phyloP scores from a whole-genome alignment of 2,113 vertebrate genomes.

The Gallinago media region DNA sequence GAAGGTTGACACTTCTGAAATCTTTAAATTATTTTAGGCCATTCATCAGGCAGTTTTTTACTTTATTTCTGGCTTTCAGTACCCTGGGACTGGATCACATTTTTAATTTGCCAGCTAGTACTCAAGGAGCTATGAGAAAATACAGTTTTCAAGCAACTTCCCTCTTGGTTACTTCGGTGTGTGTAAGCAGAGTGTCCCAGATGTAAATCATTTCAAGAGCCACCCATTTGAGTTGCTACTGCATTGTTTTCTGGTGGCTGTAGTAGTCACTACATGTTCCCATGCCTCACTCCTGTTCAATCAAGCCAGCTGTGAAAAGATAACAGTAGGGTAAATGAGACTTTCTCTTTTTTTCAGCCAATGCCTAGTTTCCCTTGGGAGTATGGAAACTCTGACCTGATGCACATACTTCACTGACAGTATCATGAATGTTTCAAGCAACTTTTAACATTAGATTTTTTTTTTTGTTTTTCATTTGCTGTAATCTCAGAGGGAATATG shows the following conservation, averaged over 20 bases:
- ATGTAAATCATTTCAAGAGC: not conserved
- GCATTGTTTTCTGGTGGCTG: not conserved
- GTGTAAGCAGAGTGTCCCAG: not conserved
- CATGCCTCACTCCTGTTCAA: not conserved
- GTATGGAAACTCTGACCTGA: slow-evolving; percentile 47
- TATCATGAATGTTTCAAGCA: not conserved
- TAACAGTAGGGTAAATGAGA: not conserved
- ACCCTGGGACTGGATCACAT: not conserved
- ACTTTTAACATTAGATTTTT: not conserved
- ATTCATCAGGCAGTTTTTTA: not conserved
- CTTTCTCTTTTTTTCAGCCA: not conserved
- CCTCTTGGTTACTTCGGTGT: not conserved
- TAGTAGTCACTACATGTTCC: not conserved
- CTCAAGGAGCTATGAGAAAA: not conserved
- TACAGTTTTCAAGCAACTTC: not conserved
- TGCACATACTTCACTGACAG: not conserved
- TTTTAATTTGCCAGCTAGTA: not conserved
- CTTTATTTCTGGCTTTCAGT: not conserved
- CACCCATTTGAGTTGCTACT: not conserved
- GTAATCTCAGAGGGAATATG: slow-evolving; percentile 42
- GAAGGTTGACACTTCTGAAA: not conserved
- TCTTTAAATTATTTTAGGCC: not conserved
- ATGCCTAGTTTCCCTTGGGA: not conserved
- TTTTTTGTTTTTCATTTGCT: not conserved
- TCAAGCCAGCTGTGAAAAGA: not conserved